A percentile compares a stretch with the other conserved stretches of the same genome.
These are phyloP conservation scores for Drosophila paulistorum DNA, from an alignment of 1,140 invertebrate species.

Conservation along the genomic window DNA sequence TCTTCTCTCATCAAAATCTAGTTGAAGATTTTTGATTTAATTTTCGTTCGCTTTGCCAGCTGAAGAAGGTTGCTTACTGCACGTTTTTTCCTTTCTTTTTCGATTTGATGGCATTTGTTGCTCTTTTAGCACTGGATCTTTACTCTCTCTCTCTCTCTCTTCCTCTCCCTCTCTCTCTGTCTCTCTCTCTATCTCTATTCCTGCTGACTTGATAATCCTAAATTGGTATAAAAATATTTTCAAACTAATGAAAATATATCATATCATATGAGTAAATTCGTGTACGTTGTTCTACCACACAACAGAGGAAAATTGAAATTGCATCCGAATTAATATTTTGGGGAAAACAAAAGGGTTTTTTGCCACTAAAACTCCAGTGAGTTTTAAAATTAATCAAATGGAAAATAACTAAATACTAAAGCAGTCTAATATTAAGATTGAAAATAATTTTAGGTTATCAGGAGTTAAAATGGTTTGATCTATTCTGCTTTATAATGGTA, in stretches of 20 bases:
- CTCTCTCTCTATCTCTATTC: neutral
- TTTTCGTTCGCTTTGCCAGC: slow-evolving; percentile 52
- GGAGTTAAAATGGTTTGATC: no score
- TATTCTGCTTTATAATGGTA: no score
- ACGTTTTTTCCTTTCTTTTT: slow-evolving; percentile 33
- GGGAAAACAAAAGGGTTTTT: no score
- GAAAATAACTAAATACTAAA: no score
- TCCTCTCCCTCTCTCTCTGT: neutral
- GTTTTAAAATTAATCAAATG: no score
- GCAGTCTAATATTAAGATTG: no score
- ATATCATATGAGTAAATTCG: neutral
- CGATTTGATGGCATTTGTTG: slow-evolving; percentile 32
- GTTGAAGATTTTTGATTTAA: slow-evolving; percentile 80
- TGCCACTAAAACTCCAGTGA: no score
- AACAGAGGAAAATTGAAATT: neutral
- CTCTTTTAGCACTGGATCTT: neutral
- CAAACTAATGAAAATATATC: slow-evolving; percentile 34
- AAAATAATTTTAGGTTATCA: no score
- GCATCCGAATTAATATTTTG: neutral
- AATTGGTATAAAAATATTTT: slow-evolving; percentile 17
- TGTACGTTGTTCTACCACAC: neutral
- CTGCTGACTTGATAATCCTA: slow-evolving; percentile 7
- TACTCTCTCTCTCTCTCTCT: neutral
- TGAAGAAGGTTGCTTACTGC: slow-evolving; percentile 41
- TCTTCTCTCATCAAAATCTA: slow-evolving; percentile 70